Conservation (phyloP, 1,140 invertebrate genomes). For the Caenorhabditis remanei region DNA sequence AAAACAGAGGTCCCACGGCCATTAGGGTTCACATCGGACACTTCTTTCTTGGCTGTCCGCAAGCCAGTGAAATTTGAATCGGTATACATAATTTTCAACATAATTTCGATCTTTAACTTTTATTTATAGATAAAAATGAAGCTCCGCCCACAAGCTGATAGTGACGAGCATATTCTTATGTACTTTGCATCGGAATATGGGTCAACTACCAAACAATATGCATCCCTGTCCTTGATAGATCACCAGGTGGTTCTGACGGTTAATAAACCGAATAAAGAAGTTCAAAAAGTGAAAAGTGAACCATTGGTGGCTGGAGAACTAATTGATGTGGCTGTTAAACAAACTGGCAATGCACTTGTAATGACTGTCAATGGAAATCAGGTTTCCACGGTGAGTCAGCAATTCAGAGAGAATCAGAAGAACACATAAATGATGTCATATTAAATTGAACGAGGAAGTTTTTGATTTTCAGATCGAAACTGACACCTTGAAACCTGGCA, state of each 20-base stretch:
- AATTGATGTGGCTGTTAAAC: slow-evolving; percentile 45
- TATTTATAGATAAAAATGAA: slow-evolving; percentile 65
- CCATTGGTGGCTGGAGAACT: slow-evolving; percentile 43
- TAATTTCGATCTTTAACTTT: background rate
- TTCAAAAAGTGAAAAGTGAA: slow-evolving; percentile 19
- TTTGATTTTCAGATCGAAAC: slow-evolving; percentile 28
- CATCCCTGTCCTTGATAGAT: slow-evolving; percentile 60
- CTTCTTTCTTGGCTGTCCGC: slow-evolving; percentile 11
- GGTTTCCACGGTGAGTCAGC: slow-evolving; percentile 5
- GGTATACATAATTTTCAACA: slow-evolving; percentile 23
- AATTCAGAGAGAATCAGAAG: too few relatives aligned
- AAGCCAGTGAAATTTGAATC: slow-evolving; percentile 26
- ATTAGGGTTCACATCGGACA: slow-evolving; percentile 33
- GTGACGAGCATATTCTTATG: slow-evolving; percentile 68
- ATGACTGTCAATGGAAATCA: slow-evolving; percentile 54
- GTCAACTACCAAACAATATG: slow-evolving; percentile 58
- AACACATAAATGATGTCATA: background rate
- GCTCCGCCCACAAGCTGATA: slow-evolving; percentile 46
- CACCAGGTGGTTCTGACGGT: slow-evolving; percentile 41
- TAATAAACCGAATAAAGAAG: slow-evolving; percentile 2
- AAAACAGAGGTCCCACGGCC: slow-evolving; percentile 8
- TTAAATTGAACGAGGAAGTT: background rate
- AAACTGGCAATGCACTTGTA: slow-evolving; percentile 42
- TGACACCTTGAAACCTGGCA: slow-evolving; percentile 62
- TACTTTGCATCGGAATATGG: slow-evolving; percentile 70